Evolutionary conservation across 2,888 invertebrate genomes (phyloP).

Genomic region (Caenorhabditis becei): DNA sequence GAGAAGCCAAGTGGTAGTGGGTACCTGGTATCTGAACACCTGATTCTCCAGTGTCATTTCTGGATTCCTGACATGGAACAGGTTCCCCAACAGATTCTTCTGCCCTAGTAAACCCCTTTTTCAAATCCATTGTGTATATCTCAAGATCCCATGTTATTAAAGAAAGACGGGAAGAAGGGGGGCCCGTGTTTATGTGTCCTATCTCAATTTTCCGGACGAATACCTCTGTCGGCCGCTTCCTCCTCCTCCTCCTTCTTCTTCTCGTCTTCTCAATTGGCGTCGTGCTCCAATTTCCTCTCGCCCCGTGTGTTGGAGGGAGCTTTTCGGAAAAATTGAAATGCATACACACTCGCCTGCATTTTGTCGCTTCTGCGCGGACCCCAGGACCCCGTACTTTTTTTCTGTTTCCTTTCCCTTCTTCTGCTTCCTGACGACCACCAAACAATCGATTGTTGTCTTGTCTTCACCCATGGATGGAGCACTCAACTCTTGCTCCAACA

Average conservation of each 20-base stretch:
- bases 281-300: slow-evolving; percentile 45
- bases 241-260: slow-evolving; percentile 24
- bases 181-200: slow-evolving; percentile 5
- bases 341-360: slow-evolving; percentile 7
- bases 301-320: neutral
- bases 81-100: no score
- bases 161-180: neutral
- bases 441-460: slow-evolving; percentile 49
- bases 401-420: slow-evolving; percentile 3
- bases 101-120: no score
- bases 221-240: slow-evolving; percentile 17
- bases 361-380: slow-evolving; percentile 12
- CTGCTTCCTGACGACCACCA: slow-evolving; percentile 22
- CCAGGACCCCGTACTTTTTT: slow-evolving; percentile 13
- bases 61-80: no score
- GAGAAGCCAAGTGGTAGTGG: no score
- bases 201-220: slow-evolving; percentile 43
- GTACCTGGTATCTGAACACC: no score
- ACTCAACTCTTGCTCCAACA: slow-evolving; percentile 39
- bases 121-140: no score
- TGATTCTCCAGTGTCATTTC: no score
- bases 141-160: slow-evolving; percentile 11
- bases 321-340: slow-evolving; percentile 47
- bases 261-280: slow-evolving; percentile 39
- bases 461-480: slow-evolving; percentile 2